Conservation (phyloP, 2,797 vertebrate genomes). For the Rhabdophis nuchalis region DNA sequence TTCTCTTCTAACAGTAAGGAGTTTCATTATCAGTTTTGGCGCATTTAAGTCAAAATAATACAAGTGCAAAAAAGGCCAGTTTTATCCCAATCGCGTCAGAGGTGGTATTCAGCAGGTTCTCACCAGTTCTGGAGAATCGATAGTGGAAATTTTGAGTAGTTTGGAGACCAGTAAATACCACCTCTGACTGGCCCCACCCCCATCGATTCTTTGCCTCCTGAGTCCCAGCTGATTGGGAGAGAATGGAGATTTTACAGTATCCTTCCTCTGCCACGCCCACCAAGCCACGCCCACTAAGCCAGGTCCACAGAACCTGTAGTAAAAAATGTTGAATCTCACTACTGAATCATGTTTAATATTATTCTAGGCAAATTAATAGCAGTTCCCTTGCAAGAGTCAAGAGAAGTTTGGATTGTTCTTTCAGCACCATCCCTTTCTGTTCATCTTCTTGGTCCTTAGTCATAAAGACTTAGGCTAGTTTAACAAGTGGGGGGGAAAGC, state of each 20-base stretch:
- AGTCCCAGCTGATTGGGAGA: too few species aligned
- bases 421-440: neutral
- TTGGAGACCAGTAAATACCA: too few species aligned
- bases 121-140: too few species aligned
- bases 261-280: too few species aligned
- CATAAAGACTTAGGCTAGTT: neutral
- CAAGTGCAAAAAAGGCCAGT: neutral
- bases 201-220: too few species aligned
- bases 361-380: neutral
- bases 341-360: neutral
- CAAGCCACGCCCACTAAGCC: too few species aligned
- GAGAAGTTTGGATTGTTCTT: neutral
- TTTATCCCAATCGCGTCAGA: neutral
- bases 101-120: too few species aligned
- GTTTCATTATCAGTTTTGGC: neutral
- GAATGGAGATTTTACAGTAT: too few species aligned
- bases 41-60: neutral
- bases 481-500: neutral
- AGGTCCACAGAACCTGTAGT: too few species aligned
- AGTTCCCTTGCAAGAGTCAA: neutral
- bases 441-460: neutral
- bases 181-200: too few species aligned
- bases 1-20: neutral
- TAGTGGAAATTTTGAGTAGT: too few species aligned
- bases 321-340: too few species aligned